Percentiles rank a stretch among this genome's conserved stretches.
Conservation (phyloP, 2,113 vertebrate species). For the Heterotilapia buettikoferi region DNA sequence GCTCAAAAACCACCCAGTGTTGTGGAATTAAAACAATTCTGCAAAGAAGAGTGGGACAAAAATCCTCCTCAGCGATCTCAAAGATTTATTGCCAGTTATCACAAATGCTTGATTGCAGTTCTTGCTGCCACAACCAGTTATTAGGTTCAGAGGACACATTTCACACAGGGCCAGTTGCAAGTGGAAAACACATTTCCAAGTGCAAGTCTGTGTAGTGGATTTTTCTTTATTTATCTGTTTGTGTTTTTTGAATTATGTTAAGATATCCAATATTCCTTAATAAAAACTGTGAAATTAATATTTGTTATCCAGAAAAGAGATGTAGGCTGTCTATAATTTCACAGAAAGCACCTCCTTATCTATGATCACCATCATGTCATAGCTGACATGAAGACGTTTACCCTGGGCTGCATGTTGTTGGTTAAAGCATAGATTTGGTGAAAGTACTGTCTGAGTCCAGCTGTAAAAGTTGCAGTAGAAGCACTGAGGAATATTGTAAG, state of each 20-base stretch:
- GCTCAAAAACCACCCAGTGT: neutral
- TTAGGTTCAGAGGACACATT: neutral
- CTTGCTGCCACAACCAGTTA: neutral
- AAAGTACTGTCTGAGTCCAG: neutral
- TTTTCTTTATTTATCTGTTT: neutral
- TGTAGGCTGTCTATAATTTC: slow-evolving; percentile 19
- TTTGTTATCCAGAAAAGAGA: slow-evolving; percentile 25
- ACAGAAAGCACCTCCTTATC: slow-evolving; percentile 40
- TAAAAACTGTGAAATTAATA: slow-evolving; percentile 34
- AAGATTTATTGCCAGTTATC: neutral
- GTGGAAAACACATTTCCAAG: neutral
- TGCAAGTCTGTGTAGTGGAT: neutral
- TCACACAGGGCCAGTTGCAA: neutral
- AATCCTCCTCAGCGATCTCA: neutral
- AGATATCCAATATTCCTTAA: slow-evolving; percentile 24
- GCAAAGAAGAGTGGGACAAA: neutral
- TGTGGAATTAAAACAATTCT: neutral
- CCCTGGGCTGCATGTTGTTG: neutral
- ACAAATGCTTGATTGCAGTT: neutral
- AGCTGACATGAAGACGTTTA: slow-evolving; percentile 41
- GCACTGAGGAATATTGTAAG: neutral
- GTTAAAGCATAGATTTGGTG: neutral
- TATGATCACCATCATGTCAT: slow-evolving; percentile 45
- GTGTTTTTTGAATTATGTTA: neutral
- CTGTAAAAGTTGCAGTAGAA: neutral